Evolutionary conservation across 1,140 invertebrate species (phyloP).

Genomic region (Lordiphosa clarofinis): DNA sequence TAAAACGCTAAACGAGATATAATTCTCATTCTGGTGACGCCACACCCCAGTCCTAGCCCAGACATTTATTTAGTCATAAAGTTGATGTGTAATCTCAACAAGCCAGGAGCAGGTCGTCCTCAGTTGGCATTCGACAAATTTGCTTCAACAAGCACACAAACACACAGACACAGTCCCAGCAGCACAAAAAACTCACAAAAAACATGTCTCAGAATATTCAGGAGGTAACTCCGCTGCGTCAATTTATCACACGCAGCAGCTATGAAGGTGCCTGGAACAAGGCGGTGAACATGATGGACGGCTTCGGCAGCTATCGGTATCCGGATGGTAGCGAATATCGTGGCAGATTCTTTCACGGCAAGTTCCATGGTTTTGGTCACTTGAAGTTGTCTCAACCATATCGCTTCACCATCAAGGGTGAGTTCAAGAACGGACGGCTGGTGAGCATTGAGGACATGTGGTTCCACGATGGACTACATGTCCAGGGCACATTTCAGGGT

Average conservation of each 20-base stretch:
- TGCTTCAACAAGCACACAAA: background rate
- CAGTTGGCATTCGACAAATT: conserved; percentile 12
- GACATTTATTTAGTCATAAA: conserved; percentile 67
- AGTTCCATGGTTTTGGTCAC: conserved; percentile 62
- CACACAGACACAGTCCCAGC: background rate
- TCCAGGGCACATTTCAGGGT: conserved; percentile 29
- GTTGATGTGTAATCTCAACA: conserved; percentile 62
- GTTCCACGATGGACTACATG: conserved; percentile 56
- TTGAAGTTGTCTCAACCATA: conserved; percentile 49
- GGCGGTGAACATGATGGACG: conserved; percentile 56
- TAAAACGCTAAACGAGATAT: conserved; percentile 15
- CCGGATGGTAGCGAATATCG: conserved; percentile 70
- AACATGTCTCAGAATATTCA: conserved; percentile 1
- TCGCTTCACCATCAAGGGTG: conserved; percentile 57
- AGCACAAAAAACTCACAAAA: background rate
- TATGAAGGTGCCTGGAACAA: conserved; percentile 57
- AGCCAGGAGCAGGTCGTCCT: conserved; percentile 38
- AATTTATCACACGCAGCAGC: conserved; percentile 51
- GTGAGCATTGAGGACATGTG: conserved; percentile 59
- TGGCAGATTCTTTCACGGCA: conserved; percentile 42
- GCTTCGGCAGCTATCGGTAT: conserved; percentile 61
- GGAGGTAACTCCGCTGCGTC: conserved; percentile 3
- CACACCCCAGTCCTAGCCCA: conserved; percentile 22
- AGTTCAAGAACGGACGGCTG: conserved; percentile 44
- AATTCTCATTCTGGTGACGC: conserved; percentile 2